Base-by-base conservation (phyloP, 2,113 vertebrate species). In the Mungos mungo region DNA sequence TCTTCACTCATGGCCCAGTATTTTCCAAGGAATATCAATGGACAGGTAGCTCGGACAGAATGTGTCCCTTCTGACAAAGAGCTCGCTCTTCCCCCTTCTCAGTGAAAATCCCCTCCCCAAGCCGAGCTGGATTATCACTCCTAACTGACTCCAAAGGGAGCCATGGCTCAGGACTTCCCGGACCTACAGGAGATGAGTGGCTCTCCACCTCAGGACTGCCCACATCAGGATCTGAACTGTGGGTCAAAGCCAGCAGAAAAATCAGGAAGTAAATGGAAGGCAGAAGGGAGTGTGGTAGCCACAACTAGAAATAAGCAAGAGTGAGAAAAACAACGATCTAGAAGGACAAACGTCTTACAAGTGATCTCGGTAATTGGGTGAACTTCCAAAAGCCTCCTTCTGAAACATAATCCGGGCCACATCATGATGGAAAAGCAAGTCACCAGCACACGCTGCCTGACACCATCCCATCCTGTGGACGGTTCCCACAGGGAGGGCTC, bases 381-480 rank as follows among this genome's bases (percentile, higher is more conserved):
- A 93, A 16, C 9, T 95, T 86, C 68, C 35, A 54, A 72, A 69
- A 76, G 12, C 45, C 27, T 94, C 85, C 79, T 80, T 82, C 57
- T 84, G 45, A 94, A 92, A 71, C 13, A 31, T 5, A 69, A 31
- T n/a, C 45, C 41, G 23, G 12, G 27, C 35, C 19, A 68, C 16
- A 31, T 72, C 16, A 79, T 0, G 2, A 13, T 68, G n/a, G 68
- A 68, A 45, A 38, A 35, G 18, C 54, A 60, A 80, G 52, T 57
- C 54, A 9, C 9, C 15, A 8, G 68, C 7, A 14, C 18, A 31
- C 27, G 19, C 47, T 81, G 65, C n/a, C 50, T 9, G 25, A 80
- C 13, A 60, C 33, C 0, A 2, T 35, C 41, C 52, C 1, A 0
- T 60, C 19, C 72, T 5, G 0, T 1, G 2, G 18, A 60, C 12